These are phyloP conservation scores for Trematomus loennbergii DNA, from an alignment of 2,113 vertebrate species.

Conservation along the genomic window DNA sequence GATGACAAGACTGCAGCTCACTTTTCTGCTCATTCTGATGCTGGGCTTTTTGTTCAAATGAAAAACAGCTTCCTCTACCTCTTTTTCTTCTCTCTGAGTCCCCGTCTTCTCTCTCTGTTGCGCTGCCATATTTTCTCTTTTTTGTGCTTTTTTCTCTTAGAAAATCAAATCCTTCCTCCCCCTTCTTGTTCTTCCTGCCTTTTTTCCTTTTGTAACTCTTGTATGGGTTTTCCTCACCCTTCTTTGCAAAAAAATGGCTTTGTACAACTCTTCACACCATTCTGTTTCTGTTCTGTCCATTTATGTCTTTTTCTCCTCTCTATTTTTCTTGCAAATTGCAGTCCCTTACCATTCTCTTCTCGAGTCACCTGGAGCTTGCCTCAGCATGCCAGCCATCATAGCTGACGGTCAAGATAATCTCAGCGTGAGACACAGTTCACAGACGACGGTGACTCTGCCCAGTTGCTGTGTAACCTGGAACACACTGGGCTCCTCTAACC, in stretches of 20 bases:
- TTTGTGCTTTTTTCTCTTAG: slow-evolving; percentile 23
- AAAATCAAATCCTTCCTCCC: slow-evolving; percentile 49
- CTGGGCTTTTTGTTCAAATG: slow-evolving; percentile 57
- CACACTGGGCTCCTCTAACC: slow-evolving; percentile 38
- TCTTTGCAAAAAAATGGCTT: slow-evolving; percentile 17
- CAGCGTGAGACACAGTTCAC: slow-evolving; percentile 68
- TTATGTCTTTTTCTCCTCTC: slow-evolving; percentile 25
- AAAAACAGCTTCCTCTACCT: slow-evolving; percentile 46
- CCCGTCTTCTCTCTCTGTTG: slow-evolving; percentile 28
- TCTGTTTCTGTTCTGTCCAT: slow-evolving; percentile 14
- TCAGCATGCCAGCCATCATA: slow-evolving; percentile 63
- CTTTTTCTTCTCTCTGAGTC: slow-evolving; percentile 17
- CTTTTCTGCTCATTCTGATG: slow-evolving; percentile 56
- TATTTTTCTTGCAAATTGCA: slow-evolving; percentile 28
- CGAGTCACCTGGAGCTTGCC: slow-evolving; percentile 62
- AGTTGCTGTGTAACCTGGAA: slow-evolving; percentile 55
- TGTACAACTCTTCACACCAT: slow-evolving; percentile 21
- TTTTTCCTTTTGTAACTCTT: slow-evolving; percentile 45
- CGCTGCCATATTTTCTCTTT: slow-evolving; percentile 17
- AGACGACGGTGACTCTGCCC: slow-evolving; percentile 68
- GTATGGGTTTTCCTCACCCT: slow-evolving; percentile 49
- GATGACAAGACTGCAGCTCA: slow-evolving; percentile 64
- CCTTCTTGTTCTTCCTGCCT: slow-evolving; percentile 20
- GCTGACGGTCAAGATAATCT: slow-evolving; percentile 62
- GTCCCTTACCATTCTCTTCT: slow-evolving; percentile 27